Base-by-base conservation (phyloP, 1,140 invertebrate genomes). In the Drosophila kikkawai region DNA sequence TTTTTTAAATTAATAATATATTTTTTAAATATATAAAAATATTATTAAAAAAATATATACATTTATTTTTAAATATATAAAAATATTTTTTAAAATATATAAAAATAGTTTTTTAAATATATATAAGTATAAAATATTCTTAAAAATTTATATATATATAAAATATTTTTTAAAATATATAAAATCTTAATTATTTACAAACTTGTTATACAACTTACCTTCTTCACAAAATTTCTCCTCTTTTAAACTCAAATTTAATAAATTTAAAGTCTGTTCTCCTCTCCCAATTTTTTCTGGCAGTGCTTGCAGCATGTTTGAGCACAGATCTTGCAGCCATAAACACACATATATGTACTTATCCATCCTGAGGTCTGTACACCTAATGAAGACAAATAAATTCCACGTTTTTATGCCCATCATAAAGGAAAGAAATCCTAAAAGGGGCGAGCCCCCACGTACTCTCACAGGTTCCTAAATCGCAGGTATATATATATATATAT, bases 341-440 rank as follows among this genome's bases (percentile, higher is more conserved):
- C 22, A 26, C 7, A 9, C 26, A n/a, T 17, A 13, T 26, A n/a
- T n/a, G n/a, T n/a, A n/a, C n/a, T n/a, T n/a, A 19, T 26, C 22
- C 17, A 26, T 37, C 17, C 7, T 15, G 17, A 8, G 32, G 19
- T 17, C 12, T n/a, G 12, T 7, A 9, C 0, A 15, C 32, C 19
- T 29, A 39, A 63, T 51, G 15, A 63, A 63, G 45, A 51, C 36
- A 41, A 32, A 64, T 63, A 55, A 63, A 55, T 19, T n/a, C 22
- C 15, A 36, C 9, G 44, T 36, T 60, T 60, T 36, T 26, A 50
- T 34, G 19, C 0, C 19, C 58, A 60, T 26, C 26, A 37, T 22
- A 29, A 29, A 26, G 22, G 19, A 53, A 53, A 13, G 6, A 17
- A n/a, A 53, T 36, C 32, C 26, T 36, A 2, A 36, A 36, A 32